Percentiles rank a stretch among this genome's conserved stretches.
phyloP scores from a whole-genome alignment of 2,888 invertebrate species.

The Erpobdella octoculata region DNA sequence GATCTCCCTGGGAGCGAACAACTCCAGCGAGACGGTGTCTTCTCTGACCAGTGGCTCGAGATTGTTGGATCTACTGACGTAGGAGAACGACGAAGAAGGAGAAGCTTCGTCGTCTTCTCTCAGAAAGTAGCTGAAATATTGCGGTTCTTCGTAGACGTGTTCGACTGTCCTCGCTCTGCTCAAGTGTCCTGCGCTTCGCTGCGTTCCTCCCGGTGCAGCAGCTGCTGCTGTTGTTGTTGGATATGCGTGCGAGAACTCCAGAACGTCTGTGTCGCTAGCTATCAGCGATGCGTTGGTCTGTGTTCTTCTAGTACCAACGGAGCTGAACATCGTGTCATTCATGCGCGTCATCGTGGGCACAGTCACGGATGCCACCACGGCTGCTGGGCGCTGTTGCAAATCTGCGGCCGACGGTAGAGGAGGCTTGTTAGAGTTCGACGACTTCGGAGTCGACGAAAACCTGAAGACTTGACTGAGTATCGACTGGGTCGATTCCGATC shows the following conservation, averaged over 20 bases:
- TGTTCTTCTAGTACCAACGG: neutral
- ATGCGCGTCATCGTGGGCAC: neutral
- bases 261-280: neutral
- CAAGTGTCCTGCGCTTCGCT: too few relatives aligned
- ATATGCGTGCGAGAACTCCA: neutral
- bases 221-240: neutral
- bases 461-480: neutral
- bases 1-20: neutral
- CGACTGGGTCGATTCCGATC: neutral
- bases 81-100: slow-evolving; percentile 24
- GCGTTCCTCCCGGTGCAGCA: too few relatives aligned
- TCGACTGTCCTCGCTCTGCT: neutral
- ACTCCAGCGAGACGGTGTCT: neutral
- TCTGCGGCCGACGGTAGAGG: neutral
- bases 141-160: slow-evolving; percentile 23
- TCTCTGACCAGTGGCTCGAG: neutral
- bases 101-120: slow-evolving; percentile 4
- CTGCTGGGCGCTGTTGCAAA: neutral
- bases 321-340: neutral
- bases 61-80: neutral
- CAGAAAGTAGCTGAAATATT: neutral
- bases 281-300: neutral
- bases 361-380: too few relatives aligned
- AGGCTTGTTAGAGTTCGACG: too few relatives aligned
- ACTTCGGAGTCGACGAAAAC: neutral